phyloP scores from a whole-genome alignment of 2,113 vertebrate species.

The Platanista minor region DNA sequence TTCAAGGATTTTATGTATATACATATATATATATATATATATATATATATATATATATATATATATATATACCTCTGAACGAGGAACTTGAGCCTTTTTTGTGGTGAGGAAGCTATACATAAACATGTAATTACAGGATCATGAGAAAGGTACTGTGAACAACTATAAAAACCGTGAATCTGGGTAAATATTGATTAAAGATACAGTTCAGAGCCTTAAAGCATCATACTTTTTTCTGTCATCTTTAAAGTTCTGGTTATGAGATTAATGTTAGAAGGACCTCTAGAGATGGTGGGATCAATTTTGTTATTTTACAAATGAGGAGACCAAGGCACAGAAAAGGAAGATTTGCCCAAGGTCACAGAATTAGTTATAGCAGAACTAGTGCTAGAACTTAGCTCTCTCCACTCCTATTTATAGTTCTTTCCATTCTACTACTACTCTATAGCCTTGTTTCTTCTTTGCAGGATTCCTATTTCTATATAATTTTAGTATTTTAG shows the following conservation, averaged over 20 bases:
- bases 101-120: neutral
- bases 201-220: neutral
- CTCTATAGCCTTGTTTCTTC: neutral
- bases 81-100: neutral
- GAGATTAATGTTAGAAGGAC: constrained; percentile 3
- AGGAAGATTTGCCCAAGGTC: neutral
- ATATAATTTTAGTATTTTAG: constrained; percentile 25
- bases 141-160: neutral
- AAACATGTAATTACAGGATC: neutral
- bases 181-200: neutral
- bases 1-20: neutral
- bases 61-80: neutral
- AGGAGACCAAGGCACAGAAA: neutral
- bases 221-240: neutral
- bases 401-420: neutral
- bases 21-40: neutral
- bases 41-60: neutral
- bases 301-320: neutral
- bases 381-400: neutral
- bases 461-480: constrained; percentile 1
- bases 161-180: constrained; percentile 5
- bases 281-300: neutral
- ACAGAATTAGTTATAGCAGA: neutral
- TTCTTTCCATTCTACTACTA: neutral
- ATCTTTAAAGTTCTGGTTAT: neutral